phyloP scores from a whole-genome alignment of 2,888 invertebrate genomes.

The Helleia helle region DNA sequence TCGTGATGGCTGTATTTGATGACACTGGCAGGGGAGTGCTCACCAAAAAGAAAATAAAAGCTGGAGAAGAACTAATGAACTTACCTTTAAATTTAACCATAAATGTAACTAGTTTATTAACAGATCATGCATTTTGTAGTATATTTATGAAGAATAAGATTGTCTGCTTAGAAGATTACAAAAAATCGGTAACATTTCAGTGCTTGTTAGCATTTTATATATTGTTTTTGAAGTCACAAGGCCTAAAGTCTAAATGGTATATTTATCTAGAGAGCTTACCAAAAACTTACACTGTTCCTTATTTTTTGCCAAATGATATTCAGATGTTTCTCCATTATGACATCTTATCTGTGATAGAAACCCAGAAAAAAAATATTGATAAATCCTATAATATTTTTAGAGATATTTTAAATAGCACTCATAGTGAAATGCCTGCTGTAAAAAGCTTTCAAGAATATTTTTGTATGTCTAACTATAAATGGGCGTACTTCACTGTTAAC shows the following conservation, averaged over 20 bases:
- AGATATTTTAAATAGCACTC: slow-evolving; percentile 48
- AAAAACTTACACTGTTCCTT: slow-evolving; percentile 76
- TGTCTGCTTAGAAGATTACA: slow-evolving; percentile 54
- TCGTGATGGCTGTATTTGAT: slow-evolving; percentile 74
- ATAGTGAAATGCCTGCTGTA: slow-evolving; percentile 48
- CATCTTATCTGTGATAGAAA: slow-evolving; percentile 64
- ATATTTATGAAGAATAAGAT: slow-evolving; percentile 49
- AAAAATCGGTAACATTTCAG: slow-evolving; percentile 75
- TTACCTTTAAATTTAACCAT: slow-evolving; percentile 76
- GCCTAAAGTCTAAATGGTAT: slow-evolving; percentile 69
- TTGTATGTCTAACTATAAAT: slow-evolving; percentile 75
- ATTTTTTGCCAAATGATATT: slow-evolving; percentile 76
- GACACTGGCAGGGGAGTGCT: slow-evolving; percentile 84
- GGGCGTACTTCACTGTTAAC: slow-evolving; percentile 90
- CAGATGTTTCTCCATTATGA: slow-evolving; percentile 71
- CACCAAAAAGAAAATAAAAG: slow-evolving; percentile 68
- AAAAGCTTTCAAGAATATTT: slow-evolving; percentile 52
- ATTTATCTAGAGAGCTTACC: slow-evolving; percentile 83
- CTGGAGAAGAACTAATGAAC: slow-evolving; percentile 75
- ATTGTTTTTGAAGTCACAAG: slow-evolving; percentile 76
- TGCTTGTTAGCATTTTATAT: slow-evolving; percentile 84
- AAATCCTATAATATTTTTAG: slow-evolving; percentile 56
- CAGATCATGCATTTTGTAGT: slow-evolving; percentile 67
- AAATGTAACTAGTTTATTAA: slow-evolving; percentile 71
- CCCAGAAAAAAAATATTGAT: slow-evolving; percentile 64